A percentile compares a stretch with the other conserved stretches of the same genome.
phyloP scores from a whole-genome alignment of 2,797 vertebrate species.

The Oreochromis mossambicus region DNA sequence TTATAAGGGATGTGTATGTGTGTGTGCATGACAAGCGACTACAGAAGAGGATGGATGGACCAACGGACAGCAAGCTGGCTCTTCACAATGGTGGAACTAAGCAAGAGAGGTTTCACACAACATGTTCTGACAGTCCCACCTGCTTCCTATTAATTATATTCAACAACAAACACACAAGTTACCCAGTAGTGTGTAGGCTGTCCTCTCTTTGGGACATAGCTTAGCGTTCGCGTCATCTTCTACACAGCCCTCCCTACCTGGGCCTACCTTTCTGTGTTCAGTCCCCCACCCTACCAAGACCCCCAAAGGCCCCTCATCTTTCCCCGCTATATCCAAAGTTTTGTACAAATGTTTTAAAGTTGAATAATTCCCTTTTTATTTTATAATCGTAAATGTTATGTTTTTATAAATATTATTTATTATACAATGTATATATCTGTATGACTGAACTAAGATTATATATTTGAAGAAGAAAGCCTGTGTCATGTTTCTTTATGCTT shows the following conservation, averaged over 20 bases:
- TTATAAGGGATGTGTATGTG: conserved; percentile 1
- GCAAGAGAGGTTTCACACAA: conserved; percentile 49
- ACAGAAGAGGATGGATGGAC: neutral
- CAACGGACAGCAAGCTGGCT: conserved; percentile 7
- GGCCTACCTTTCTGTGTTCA: conserved; percentile 47
- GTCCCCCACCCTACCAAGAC: neutral
- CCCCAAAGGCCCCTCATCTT: neutral
- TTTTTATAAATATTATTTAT: conserved; percentile 99
- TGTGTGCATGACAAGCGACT: neutral
- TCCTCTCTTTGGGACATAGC: conserved; percentile 66
- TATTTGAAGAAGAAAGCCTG: conserved; percentile 93
- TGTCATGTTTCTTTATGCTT: conserved; percentile 53
- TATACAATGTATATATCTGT: conserved; percentile 99
- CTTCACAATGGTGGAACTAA: conserved; percentile 31
- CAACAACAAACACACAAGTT: conserved; percentile 54
- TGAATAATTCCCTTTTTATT: conserved; percentile 93
- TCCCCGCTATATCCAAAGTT: conserved; percentile 95
- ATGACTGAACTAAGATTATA: conserved; percentile 99
- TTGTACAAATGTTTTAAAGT: conserved; percentile 96
- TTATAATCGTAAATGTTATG: conserved; percentile 97
- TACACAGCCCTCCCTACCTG: conserved; percentile 49
- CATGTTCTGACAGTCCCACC: conserved; percentile 66
- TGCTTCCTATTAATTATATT: conserved; percentile 68
- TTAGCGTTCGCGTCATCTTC: conserved; percentile 76
- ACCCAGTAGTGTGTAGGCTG: conserved; percentile 44